Evolutionary conservation across 1,140 invertebrate species (phyloP).

Genomic region (Armadillidium nasatum): DNA sequence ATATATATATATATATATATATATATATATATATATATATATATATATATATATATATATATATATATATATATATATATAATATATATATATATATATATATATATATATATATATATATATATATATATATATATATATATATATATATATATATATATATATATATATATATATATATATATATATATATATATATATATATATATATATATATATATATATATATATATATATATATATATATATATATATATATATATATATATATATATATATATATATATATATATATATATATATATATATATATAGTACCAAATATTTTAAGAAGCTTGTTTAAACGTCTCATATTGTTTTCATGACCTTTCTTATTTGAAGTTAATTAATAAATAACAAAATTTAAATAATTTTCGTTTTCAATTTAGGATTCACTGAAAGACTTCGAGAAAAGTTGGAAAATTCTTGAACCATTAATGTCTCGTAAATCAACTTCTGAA

Average conservation of each 20-base stretch:
- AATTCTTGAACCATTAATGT: not conserved
- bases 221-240: not conserved
- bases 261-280: constrained; percentile 3
- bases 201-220: not conserved
- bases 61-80: too few species aligned
- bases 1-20: constrained; percentile 2
- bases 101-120: too few species aligned
- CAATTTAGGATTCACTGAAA: not conserved
- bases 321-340: not conserved
- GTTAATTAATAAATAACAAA: too few species aligned
- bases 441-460: not conserved
- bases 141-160: too few species aligned
- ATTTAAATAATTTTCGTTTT: too few species aligned
- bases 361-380: too few species aligned
- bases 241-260: not conserved
- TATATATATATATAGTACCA: too few species aligned
- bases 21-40: constrained; percentile 17
- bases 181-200: constrained; percentile 6
- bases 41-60: too few species aligned
- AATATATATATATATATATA: too few species aligned
- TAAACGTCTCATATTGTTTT: too few species aligned
- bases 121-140: too few species aligned
- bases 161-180: too few species aligned
- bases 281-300: constrained; percentile 3
- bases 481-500: not conserved